Evolutionary conservation across 2,113 vertebrate genomes (phyloP), one percentile per base, ranked within the genome.

Genomic region (Oceanites oceanicus): DNA sequence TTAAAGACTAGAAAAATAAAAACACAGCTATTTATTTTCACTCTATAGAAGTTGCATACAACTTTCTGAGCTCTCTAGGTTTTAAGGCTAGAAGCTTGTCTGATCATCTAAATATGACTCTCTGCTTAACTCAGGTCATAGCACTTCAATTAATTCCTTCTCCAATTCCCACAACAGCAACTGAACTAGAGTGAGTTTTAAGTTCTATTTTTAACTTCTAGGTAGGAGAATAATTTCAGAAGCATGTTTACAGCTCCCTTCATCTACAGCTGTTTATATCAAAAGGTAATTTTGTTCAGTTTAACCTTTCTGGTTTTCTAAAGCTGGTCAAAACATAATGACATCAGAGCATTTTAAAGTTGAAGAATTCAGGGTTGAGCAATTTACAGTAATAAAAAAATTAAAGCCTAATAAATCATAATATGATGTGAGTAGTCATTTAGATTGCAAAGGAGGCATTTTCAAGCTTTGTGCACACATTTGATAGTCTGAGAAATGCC

Each of bases 61-160:
- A 53, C n/a, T 89, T 83, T 55, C 55, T 36, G 53, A 92, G 76
- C 62, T 82, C 62, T 75, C n/a, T 68, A 40, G 17, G 49, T 71
- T 94, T 95, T 80, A 77, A 59, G 42, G 50, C 79, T 66, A 76
- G 47, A 91, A 70, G 73, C 53, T 47, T 82, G 11, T 61, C 40
- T 79, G 38, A 76, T 62, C 62, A 85, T 47, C 70, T 89, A 88
- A 83, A 86, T 78, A 59, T 38, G 77, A 92, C 36, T 52, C 32
- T 16, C 38, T 65, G 40, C 29, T 89, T 76, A 82, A 89, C 73
- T 85, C 70, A 36, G 73, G 83, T 86, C 93, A 75, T 3, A 90
- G 72, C 55, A 87, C 52, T 86, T 94, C 86, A 90, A 58, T 89
- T 95, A 92, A 84, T 85, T 95, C 34, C 30, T 68, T 86, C 52